Evolutionary conservation across 2,113 vertebrate species (phyloP).

Genomic region (Abramis brama): DNA sequence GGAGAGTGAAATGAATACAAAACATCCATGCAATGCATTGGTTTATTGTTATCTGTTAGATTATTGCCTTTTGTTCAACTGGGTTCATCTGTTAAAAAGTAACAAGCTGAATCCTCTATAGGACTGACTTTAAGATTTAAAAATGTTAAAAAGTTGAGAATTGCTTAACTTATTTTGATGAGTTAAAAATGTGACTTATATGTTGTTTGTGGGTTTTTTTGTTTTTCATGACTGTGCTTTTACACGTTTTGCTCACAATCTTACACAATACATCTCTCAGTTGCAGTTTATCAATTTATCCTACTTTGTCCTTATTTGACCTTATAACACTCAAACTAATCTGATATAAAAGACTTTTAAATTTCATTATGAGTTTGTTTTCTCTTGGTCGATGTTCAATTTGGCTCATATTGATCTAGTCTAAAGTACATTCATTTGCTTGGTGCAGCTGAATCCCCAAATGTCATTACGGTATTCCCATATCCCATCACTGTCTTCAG

Average conservation of each 20-base stretch:
- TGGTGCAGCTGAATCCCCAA: slow-evolving; percentile 22
- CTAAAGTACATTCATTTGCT: slow-evolving; percentile 14
- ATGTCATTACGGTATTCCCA: slow-evolving; percentile 15
- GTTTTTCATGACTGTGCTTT: neutral
- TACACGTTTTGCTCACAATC: neutral
- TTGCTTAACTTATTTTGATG: too few species aligned
- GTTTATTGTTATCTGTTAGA: too few species aligned
- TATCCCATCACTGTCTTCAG: slow-evolving; percentile 9
- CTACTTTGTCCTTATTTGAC: neutral
- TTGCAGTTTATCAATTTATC: neutral
- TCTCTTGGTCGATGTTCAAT: slow-evolving; percentile 20
- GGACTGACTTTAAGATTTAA: too few species aligned
- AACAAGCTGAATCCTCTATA: too few species aligned
- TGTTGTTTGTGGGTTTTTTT: neutral
- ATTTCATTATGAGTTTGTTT: slow-evolving; percentile 7
- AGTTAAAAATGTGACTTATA: too few species aligned
- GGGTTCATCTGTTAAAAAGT: too few species aligned
- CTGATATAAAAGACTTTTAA: neutral
- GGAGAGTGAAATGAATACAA: too few species aligned
- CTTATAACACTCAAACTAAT: neutral
- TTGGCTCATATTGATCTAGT: slow-evolving; percentile 25
- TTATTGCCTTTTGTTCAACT: too few species aligned
- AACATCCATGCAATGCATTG: too few species aligned
- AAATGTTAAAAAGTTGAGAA: too few species aligned
- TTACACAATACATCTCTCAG: neutral